Percentiles rank a stretch among this genome's conserved stretches.
Conservation (phyloP, 2,888 invertebrate genomes). For the Drosophila neotestacea region DNA sequence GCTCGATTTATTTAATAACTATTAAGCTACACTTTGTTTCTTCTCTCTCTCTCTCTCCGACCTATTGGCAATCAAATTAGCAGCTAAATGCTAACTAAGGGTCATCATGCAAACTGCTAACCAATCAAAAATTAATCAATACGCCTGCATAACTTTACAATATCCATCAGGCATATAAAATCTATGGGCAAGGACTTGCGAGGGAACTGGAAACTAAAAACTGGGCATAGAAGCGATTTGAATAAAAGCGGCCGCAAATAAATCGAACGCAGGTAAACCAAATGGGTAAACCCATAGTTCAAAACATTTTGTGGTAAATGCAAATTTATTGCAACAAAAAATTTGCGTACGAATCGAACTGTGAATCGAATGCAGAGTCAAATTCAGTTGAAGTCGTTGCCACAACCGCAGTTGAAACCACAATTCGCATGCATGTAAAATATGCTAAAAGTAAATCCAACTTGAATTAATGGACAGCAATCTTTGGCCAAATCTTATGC, state of each 20-base stretch:
- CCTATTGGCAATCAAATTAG: constrained; percentile 45
- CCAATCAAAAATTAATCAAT: constrained; percentile 76
- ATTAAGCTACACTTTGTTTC: too few relatives aligned
- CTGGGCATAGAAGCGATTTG: constrained; percentile 53
- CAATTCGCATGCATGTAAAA: constrained; percentile 77
- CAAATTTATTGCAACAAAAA: constrained; percentile 74
- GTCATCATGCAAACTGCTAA: constrained; percentile 49
- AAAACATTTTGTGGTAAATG: constrained; percentile 79
- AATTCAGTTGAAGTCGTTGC: constrained; percentile 23
- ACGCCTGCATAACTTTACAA: constrained; percentile 47
- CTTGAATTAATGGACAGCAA: constrained; percentile 82
- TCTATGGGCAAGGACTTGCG: background rate
- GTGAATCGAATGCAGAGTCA: constrained; percentile 46
- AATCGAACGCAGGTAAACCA: constrained; percentile 67
- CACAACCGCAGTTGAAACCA: constrained; percentile 28
- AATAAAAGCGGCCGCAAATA: constrained; percentile 73
- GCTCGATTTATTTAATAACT: background rate
- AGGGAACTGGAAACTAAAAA: background rate
- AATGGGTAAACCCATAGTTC: constrained; percentile 66
- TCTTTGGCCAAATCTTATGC: constrained; percentile 80
- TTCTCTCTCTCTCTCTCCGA: background rate
- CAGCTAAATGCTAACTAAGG: constrained; percentile 60
- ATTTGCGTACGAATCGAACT: constrained; percentile 73
- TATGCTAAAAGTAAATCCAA: constrained; percentile 81
- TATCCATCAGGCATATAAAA: background rate